These are phyloP conservation scores for Ooceraea biroi DNA, from an alignment of 1,140 invertebrate genomes.

Conservation along the genomic window DNA sequence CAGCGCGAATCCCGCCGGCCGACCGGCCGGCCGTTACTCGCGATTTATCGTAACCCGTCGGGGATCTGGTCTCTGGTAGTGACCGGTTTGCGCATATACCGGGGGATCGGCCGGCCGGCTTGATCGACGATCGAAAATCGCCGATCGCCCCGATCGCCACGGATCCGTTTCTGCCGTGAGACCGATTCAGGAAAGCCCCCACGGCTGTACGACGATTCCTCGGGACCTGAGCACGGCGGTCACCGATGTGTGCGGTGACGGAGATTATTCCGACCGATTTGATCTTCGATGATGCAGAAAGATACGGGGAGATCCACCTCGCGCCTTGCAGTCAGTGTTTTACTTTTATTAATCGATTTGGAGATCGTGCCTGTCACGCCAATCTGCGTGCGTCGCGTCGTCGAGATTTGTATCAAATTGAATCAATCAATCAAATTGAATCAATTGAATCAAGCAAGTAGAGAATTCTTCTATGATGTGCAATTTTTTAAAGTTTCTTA, in stretches of 20 bases:
- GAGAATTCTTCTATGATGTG: background rate
- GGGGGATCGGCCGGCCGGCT: conserved; percentile 41
- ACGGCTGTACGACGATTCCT: background rate
- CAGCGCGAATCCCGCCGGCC: conserved; percentile 80
- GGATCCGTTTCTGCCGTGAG: conserved; percentile 48
- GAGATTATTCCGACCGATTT: background rate
- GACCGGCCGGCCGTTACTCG: conserved; percentile 77
- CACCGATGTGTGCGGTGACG: too few relatives aligned
- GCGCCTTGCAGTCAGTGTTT: too few relatives aligned
- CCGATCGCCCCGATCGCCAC: conserved; percentile 31
- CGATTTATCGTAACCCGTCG: conserved; percentile 83
- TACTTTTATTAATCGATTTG: too few relatives aligned
- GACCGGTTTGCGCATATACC: conserved; percentile 77
- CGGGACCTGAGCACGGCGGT: background rate
- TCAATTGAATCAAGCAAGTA: too few relatives aligned
- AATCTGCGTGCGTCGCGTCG: too few relatives aligned
- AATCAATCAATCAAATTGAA: background rate
- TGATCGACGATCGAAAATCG: conserved; percentile 71
- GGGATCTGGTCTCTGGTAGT: conserved; percentile 77
- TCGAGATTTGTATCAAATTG: background rate
- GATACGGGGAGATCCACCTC: background rate
- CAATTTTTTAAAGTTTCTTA: too few relatives aligned
- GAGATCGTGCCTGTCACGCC: too few relatives aligned
- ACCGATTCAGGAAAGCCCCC: conserved; percentile 46
- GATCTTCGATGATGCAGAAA: background rate